Evolutionary conservation across 2,888 invertebrate genomes (phyloP), one percentile per base, ranked within the genome.

Genomic region (Anthrax anthrax): DNA sequence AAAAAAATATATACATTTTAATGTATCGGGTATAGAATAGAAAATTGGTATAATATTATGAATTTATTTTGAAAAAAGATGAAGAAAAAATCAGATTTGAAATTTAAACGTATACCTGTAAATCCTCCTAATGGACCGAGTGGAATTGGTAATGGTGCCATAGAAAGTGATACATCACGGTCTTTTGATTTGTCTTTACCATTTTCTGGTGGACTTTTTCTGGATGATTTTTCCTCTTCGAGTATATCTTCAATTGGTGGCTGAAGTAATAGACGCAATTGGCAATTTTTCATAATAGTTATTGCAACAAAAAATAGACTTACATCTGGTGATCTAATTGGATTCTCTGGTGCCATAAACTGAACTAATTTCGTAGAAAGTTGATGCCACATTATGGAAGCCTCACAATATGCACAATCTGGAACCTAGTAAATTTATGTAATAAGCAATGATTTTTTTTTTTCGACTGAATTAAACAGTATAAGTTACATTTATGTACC

Each of bases 311-410:
- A n/a, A n/a, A n/a, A n/a, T 8, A 17, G 1, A 69, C 75, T 74
- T 71, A 86, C 84, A 69, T 85, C 84, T 32, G 84, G 80, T 48
- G 83, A 82, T 56, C 80, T 75, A 36, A 80, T 78, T 16, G 82
- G 81, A 62, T 77, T 74, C 55, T 80, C 75, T 2, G 87, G 87
- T 44, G 81, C 82, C 60, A 90, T 76, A 56, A 85, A 86, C 51
- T 83, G 79, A 27, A 91, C 78, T 34, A 91, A 70, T 56, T 83
- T 78, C 44, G 88, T 76, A 13, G 86, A 83, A 34, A 95, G 70
- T 65, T 94, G 95, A 68, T 95, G 92, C 86, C 95, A 95, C 70
- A 94, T 84, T 32, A 92, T 86, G 27, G 86, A 82, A 47, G 91
- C 85, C 63, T 94, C 92, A 69, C 96, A 97, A 63, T 87, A 89